Evolutionary conservation across 2,888 invertebrate species (phyloP), one percentile per base, ranked within the genome.

Genomic region (Melolontha melolontha): DNA sequence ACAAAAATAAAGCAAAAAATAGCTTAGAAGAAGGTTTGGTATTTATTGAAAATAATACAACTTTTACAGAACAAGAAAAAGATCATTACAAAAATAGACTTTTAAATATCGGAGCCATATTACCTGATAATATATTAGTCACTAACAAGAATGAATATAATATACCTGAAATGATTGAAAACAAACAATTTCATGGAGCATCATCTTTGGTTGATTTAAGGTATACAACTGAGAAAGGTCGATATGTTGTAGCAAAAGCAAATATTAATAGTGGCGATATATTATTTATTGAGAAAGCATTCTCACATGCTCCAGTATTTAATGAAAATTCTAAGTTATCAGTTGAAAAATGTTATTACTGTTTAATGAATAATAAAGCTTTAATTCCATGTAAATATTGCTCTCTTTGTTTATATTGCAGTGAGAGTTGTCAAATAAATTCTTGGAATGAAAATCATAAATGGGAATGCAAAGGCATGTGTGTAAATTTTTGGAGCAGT

Each of bases 211-310:
- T 90, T 34, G 85, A 86, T 71, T 74, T 88, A 50, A 81, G 77
- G 71, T 85, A 85, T 69, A 87, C 85, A 70, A 81, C 86, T 49
- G 81, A 85, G 22, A 86, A 84, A 66, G 93, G 93, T 0, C 86
- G 93, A 34, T 87, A 89, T 79, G 89, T 94, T 11, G 79, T 89
- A 34, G 87, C 92, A 0, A 86, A 84, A 10, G 84, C 85, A 68
- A 80, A 84, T 39, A 85, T 92, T 2, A 80, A 84, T 7, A 85
- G 87, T 52, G 94, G 93, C 0, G 91, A 93, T 74, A 85, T 92
- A 0, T 81, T 97, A 42, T 92, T 95, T 79, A 86, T 90, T 0
- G 97, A 97, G 81, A 88, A 90, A 74, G 92, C 96, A 0, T 92
- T 91, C 80, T 89, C 93, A 0, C 92, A 93, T 81, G 92, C 95